Base-by-base conservation (phyloP, 2,888 invertebrate genomes). In the Dicyrtomina minuta region DNA sequence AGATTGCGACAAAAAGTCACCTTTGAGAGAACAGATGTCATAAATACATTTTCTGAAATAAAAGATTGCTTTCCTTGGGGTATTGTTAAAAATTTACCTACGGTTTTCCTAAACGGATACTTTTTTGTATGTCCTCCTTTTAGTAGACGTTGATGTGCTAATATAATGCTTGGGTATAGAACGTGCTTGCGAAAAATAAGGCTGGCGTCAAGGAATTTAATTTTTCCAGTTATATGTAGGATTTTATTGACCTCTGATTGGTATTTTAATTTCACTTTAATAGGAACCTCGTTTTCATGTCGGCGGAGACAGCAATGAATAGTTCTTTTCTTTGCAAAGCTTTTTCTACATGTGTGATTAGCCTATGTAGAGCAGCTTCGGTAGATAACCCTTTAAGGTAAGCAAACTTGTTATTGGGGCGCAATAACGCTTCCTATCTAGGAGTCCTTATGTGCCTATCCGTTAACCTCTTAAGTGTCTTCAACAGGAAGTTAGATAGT, bases 31-130 rank as follows among this genome's bases (percentile, higher is more conserved):
- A 80, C 67, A 60, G 79, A 76, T 0, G 79, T 79, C 4, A 78
- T 58, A 66, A 79, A 79, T 10, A 80, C 60, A 62, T 80, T 80
- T 68, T 81, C 80, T 46, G 80, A 69, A 8, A 76, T 76, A 64
- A 79, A 77, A 12, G 75, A 75, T 53, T 77, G 76, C 15, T 77
- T 72, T 8, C 73, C 74, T 22, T 39, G n/a, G 1, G 74, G 74
- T 17, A 79, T 71, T 4, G 74, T 75, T 46, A 73, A 74, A 1
- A 68, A 64, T 69, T 76, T 75, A 0, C 75, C 60, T 8, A 5
- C 33, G 4, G 33, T 33, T 8, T 8, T 33, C 8, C 8, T 33
- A 8, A 8, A 5, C 3, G 33, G 33, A 8, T 33, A 33, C 33
- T 33, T 33, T 49, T 76, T 75, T 6, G 68, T 69, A 20, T 66